phyloP scores from a whole-genome alignment of 2,797 vertebrate species.

The Coluber constrictor region DNA sequence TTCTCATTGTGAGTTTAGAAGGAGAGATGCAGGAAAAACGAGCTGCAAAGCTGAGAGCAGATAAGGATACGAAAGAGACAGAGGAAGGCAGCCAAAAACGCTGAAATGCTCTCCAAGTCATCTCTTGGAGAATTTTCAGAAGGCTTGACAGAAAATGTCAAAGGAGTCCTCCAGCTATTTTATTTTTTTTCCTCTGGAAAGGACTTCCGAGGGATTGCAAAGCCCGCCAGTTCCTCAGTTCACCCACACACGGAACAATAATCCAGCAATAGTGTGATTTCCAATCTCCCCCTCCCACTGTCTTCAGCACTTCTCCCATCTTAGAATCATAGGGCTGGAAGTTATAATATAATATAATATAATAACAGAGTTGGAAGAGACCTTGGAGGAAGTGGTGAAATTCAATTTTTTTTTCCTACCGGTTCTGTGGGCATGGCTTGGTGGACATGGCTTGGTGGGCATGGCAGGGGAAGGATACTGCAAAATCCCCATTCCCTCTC shows the following conservation, averaged over 20 bases:
- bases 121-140: neutral
- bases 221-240: neutral
- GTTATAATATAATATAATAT: too few relatives aligned
- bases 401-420: too few relatives aligned
- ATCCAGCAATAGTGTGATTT: neutral
- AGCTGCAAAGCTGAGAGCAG: neutral
- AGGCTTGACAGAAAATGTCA: neutral
- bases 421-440: too few relatives aligned
- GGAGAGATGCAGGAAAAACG: too few relatives aligned
- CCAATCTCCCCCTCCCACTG: too few relatives aligned
- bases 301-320: neutral
- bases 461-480: too few relatives aligned
- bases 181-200: neutral
- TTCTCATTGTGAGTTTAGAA: too few relatives aligned
- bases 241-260: neutral
- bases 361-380: too few relatives aligned
- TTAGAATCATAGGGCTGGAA: too few relatives aligned
- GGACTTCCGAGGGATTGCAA: neutral
- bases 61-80: neutral
- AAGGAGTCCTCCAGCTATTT: neutral
- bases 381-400: too few relatives aligned
- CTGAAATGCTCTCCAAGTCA: neutral
- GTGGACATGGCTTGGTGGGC: too few relatives aligned
- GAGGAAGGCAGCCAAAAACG: neutral
- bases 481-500: too few relatives aligned